Percentiles rank a stretch among this genome's conserved stretches.
phyloP scores from a whole-genome alignment of 2,797 vertebrate species.

The Syndactyla subalaris region DNA sequence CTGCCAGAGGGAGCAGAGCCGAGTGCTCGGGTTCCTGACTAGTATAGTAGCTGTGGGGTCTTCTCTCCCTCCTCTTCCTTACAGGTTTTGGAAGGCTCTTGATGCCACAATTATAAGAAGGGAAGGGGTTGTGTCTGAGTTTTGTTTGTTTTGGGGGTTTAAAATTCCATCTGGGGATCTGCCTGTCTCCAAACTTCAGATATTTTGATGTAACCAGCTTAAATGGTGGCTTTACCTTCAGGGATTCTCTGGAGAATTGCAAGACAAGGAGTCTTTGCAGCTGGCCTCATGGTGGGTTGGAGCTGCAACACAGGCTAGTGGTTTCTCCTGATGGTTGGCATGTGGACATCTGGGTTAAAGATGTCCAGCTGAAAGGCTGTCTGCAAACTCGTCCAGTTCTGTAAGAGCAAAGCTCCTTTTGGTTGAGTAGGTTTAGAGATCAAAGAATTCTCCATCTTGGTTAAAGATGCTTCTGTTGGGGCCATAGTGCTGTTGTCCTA shows the following conservation, averaged over 20 bases:
- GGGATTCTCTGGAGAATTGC: not conserved
- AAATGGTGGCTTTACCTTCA: not conserved
- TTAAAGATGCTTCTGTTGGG: not conserved
- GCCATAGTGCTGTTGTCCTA: not conserved
- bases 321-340: not conserved
- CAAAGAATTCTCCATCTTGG: not conserved
- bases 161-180: not conserved
- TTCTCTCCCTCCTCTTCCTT: not conserved
- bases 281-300: not conserved
- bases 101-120: not conserved
- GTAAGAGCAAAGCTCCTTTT: not conserved
- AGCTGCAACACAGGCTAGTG: not conserved
- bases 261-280: not conserved
- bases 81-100: not conserved
- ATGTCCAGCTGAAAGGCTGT: not conserved
- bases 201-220: not conserved
- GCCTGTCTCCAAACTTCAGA: not conserved
- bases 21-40: not conserved
- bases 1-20: conserved; percentile 26
- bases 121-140: not conserved
- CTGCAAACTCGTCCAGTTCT: too few species aligned
- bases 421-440: not conserved
- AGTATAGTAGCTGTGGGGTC: not conserved
- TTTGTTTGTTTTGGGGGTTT: not conserved
- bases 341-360: not conserved